Percentiles rank a stretch among this genome's conserved stretches.
Conservation (phyloP, 2,888 invertebrate genomes). For the Meghimatium bilineatum region DNA sequence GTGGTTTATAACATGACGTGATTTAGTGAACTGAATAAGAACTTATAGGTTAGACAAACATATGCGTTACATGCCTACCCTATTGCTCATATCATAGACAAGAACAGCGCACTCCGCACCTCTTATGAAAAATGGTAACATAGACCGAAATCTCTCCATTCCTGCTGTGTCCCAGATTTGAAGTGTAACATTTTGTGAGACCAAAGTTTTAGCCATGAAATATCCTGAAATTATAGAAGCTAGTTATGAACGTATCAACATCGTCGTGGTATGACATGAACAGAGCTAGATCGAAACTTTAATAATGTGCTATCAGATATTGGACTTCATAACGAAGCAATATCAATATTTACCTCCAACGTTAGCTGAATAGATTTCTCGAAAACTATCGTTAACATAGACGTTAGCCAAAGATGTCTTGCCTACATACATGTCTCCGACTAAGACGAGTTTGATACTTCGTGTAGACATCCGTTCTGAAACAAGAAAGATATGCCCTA, state of each 20-base stretch:
- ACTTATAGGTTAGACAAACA: background rate
- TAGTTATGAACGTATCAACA: background rate
- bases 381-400: slow-evolving; percentile 15
- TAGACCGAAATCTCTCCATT: slow-evolving; percentile 61
- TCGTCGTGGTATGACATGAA: background rate
- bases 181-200: slow-evolving; percentile 55
- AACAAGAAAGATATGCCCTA: no score
- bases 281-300: background rate
- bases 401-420: slow-evolving; percentile 38
- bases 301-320: background rate
- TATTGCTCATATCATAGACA: slow-evolving; percentile 62
- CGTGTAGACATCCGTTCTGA: background rate
- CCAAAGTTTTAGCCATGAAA: slow-evolving; percentile 44
- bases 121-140: slow-evolving; percentile 64
- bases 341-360: slow-evolving; percentile 24
- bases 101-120: slow-evolving; percentile 60
- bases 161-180: slow-evolving; percentile 70
- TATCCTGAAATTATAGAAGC: slow-evolving; percentile 8
- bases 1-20: no score
- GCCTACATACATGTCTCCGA: slow-evolving; percentile 33
- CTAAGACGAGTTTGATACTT: background rate
- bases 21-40: no score
- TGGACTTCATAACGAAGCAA: background rate
- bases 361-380: slow-evolving; percentile 5
- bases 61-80: slow-evolving; percentile 51